Evolutionary conservation across 2,888 invertebrate species (phyloP).

Genomic region (Gisinianus flammeolus): DNA sequence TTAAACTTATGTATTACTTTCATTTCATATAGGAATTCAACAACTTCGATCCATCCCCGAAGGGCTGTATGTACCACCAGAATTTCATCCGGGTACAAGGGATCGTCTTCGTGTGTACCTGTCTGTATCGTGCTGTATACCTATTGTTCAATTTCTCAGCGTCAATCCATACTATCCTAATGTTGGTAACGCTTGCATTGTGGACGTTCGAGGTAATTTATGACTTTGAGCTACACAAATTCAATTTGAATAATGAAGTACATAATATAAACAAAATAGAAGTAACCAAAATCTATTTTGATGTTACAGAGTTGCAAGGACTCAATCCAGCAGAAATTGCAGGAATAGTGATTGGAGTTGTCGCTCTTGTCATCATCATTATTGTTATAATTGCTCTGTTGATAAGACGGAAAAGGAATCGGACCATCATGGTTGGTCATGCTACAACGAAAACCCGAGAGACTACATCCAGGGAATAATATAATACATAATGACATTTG

Average conservation of each 20-base stretch:
- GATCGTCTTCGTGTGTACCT: conserved; percentile 52
- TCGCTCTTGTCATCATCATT: conserved; percentile 52
- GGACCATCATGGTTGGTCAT: conserved; percentile 44
- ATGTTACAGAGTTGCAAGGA: conserved; percentile 53
- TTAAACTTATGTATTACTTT: no score
- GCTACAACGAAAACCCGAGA: conserved; percentile 13
- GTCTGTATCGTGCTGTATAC: conserved; percentile 55
- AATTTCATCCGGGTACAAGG: conserved; percentile 43
- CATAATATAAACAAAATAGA: neutral
- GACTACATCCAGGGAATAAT: conserved; percentile 14
- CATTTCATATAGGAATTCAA: conserved; percentile 40
- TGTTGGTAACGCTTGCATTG: conserved; percentile 44
- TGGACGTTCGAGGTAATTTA: conserved; percentile 53
- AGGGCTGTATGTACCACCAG: conserved; percentile 47
- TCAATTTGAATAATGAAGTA: neutral
- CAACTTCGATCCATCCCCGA: conserved; percentile 52
- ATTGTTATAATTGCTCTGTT: conserved; percentile 48
- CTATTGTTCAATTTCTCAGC: conserved; percentile 54
- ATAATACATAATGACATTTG: neutral
- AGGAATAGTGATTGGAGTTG: conserved; percentile 51
- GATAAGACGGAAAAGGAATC: conserved; percentile 43
- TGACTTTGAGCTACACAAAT: neutral
- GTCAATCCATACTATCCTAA: conserved; percentile 44
- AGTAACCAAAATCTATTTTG: neutral
- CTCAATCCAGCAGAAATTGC: conserved; percentile 58